Base-by-base conservation (phyloP, 92 coral and sea anemone species). In the Ricordea florida region DNA sequence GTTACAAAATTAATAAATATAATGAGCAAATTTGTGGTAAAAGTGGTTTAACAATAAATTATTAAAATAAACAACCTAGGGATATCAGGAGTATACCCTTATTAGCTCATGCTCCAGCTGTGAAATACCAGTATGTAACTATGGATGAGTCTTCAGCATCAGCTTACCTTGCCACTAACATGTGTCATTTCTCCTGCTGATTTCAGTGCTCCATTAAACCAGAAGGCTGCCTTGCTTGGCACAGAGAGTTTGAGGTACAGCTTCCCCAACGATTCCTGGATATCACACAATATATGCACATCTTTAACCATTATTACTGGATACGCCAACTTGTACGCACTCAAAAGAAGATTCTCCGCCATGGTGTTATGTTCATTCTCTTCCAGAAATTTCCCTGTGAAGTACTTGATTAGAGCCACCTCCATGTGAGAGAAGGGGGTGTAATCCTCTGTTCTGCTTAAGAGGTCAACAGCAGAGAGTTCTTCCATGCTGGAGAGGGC, bases 281-380 rank as follows among this genome's bases (percentile, higher is more conserved):
- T 72, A 72, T 61, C 66, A 31, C 85, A 68, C 81, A 96, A 36
- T 23, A 92, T 51, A 57, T 83, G 88, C 76, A 96, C 76, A 66
- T 96, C 99, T 30, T 66, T 82, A 18, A 96, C 93, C 18, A 93
- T 79, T 18, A 90, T 90, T 49, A 76, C 99, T 21, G 93, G 85
- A 69, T 90, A 87, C 24, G 94, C 94, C 66, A 89, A 31, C 84
- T 86, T 92, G 67, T 85, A 89, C 1, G 99, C 93, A 10, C 56
- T 76, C 65, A 82, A 71, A n/a, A 96, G 81, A 43, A 75, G 78
- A 22, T 49, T 45, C 68, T 96, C 93, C 4, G 97, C 99, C 50
- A 91, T 52, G 11, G 63, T 33, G 44, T 57, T 61, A 40, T 91
- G 34, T 45, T 76, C 90, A 42, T 56, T 79, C 11, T 83, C 82